Percentiles rank a stretch among this genome's conserved stretches.
These are phyloP conservation scores for Malurus cyaneus DNA, from an alignment of 2,113 vertebrate species.

Conservation along the genomic window DNA sequence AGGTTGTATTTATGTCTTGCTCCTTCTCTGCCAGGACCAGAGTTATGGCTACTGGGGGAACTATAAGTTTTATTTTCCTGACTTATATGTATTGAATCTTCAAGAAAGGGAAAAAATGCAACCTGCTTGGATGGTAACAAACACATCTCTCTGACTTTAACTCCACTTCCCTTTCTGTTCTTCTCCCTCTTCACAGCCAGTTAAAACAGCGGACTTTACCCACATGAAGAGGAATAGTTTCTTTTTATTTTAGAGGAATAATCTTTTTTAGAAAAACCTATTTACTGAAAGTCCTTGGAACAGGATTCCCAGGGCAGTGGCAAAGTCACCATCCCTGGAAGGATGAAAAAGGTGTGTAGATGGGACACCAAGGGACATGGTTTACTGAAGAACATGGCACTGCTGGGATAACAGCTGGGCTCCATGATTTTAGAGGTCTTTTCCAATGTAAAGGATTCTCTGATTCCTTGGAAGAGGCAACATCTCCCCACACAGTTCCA, in stretches of 20 bases:
- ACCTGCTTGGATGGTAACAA: neutral
- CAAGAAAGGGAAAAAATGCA: neutral
- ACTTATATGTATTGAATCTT: conserved; percentile 31
- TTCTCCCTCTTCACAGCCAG: neutral
- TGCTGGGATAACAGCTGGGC: neutral
- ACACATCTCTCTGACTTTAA: neutral
- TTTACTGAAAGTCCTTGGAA: neutral
- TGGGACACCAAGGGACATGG: neutral
- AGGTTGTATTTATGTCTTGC: conserved; percentile 44
- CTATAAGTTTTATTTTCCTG: conserved; percentile 20
- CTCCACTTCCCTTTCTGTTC: neutral
- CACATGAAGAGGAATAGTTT: neutral
- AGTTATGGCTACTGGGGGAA: conserved; percentile 53
- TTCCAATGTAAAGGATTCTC: neutral
- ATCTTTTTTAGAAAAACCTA: neutral
- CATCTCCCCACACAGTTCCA: neutral
- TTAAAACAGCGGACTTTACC: neutral
- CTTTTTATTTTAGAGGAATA: too few species aligned
- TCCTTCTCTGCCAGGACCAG: conserved; percentile 38
- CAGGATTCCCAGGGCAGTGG: neutral
- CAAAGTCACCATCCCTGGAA: neutral
- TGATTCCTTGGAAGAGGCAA: neutral
- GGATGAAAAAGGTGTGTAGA: too few species aligned
- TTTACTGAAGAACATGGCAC: neutral
- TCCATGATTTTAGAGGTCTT: neutral